These are phyloP conservation scores for Polydrusus pterygomalis DNA, from an alignment of 2,888 invertebrate genomes.

Conservation along the genomic window DNA sequence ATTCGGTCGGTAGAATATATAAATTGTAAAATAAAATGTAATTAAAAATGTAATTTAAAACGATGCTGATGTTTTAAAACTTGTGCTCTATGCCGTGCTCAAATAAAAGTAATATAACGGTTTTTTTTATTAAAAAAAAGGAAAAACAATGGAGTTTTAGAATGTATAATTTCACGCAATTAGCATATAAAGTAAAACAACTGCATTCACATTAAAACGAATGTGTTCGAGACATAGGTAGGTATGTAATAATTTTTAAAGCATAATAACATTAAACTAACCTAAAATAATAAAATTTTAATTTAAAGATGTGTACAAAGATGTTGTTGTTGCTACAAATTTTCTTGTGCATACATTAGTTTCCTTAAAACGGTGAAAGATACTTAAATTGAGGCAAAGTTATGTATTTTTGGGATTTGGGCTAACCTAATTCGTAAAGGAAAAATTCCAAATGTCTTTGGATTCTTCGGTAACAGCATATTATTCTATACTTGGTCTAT, in stretches of 20 bases:
- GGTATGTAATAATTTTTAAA: background rate
- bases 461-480: too few relatives aligned
- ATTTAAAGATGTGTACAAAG: too few relatives aligned
- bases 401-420: too few relatives aligned
- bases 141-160: background rate
- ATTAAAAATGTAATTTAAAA: slow-evolving; percentile 3
- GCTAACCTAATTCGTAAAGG: too few relatives aligned
- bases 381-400: too few relatives aligned
- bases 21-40: background rate
- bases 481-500: too few relatives aligned
- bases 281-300: too few relatives aligned
- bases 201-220: background rate
- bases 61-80: background rate
- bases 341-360: too few relatives aligned
- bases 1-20: background rate
- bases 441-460: too few relatives aligned
- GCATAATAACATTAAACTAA: background rate
- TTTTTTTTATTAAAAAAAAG: background rate
- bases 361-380: too few relatives aligned
- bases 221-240: background rate
- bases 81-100: background rate
- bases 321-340: too few relatives aligned
- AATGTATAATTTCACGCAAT: background rate
- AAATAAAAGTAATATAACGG: background rate
- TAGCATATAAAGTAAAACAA: background rate